Conservation (phyloP, 2,797 vertebrate species). For the Mus minutoides region DNA sequence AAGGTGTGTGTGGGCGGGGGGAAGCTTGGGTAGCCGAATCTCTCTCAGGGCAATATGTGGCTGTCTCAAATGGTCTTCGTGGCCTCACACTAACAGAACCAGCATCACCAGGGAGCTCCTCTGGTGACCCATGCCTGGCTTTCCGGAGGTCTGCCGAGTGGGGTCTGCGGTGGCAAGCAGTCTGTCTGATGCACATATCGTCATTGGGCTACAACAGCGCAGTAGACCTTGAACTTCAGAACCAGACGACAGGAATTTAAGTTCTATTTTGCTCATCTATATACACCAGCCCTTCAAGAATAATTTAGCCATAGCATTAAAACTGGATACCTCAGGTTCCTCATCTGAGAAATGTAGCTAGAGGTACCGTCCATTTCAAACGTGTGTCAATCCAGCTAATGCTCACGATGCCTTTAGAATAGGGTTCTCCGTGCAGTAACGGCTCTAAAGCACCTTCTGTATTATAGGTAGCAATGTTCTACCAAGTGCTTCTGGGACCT, state of each 20-base stretch:
- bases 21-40: not conserved
- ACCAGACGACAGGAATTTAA: not conserved
- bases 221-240: not conserved
- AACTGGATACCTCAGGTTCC: not conserved
- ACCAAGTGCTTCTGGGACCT: not conserved
- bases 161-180: not conserved
- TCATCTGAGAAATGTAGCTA: not conserved
- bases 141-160: not conserved
- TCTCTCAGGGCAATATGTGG: not conserved
- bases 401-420: not conserved
- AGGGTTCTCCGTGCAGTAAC: not conserved
- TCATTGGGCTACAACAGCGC: not conserved
- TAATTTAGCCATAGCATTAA: not conserved
- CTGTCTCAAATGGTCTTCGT: not conserved
- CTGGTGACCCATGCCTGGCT: not conserved
- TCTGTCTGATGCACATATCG: not conserved
- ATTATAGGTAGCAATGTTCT: not conserved
- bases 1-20: too few relatives aligned
- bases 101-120: not conserved
- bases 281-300: not conserved
- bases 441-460: not conserved
- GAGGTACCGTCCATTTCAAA: not conserved
- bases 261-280: not conserved
- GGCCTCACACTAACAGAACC: not conserved
- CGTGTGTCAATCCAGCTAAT: not conserved